A percentile compares a stretch with the other conserved stretches of the same genome.
These are phyloP conservation scores for Drosophila mimica DNA, from an alignment of 2,888 invertebrate genomes.

Conservation along the genomic window DNA sequence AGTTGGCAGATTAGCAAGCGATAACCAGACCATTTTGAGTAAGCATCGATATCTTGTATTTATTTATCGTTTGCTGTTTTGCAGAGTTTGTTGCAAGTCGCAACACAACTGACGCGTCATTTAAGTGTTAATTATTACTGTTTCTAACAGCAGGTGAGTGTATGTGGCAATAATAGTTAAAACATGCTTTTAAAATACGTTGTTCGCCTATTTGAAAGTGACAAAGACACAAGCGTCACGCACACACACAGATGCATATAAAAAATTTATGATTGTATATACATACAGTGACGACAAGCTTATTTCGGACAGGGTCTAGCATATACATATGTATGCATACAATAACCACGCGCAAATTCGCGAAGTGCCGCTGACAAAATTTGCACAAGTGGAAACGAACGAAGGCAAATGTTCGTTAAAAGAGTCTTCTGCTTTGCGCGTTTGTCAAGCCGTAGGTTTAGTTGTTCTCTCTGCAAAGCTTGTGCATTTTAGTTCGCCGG, in stretches of 20 bases:
- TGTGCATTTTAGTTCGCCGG: constrained; percentile 25
- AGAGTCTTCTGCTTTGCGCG: neutral
- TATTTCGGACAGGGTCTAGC: too few species aligned
- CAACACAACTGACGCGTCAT: constrained; percentile 18
- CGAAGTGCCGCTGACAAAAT: constrained; percentile 11
- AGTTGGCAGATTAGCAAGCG: neutral
- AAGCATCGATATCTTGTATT: constrained; percentile 15
- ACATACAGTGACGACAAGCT: too few species aligned
- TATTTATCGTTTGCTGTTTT: constrained; percentile 13
- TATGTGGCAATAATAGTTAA: neutral
- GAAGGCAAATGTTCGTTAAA: neutral
- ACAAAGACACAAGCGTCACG: constrained; percentile 35
- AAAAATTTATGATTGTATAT: neutral
- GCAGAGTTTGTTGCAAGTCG: constrained; percentile 26
- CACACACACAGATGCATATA: constrained; percentile 16
- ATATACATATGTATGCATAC: constrained; percentile 6
- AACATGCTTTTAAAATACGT: neutral
- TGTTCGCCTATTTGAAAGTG: constrained; percentile 7
- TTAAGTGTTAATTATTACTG: constrained; percentile 8
- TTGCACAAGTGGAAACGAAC: constrained; percentile 11
- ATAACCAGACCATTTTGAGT: constrained; percentile 36
- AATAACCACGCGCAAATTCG: constrained; percentile 44
- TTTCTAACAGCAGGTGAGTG: constrained; percentile 30
- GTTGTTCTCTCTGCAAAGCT: neutral
- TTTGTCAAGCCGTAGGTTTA: neutral